Evolutionary conservation across 2,113 vertebrate genomes (phyloP), one percentile per base, ranked within the genome.

Genomic region (Struthio camelus): DNA sequence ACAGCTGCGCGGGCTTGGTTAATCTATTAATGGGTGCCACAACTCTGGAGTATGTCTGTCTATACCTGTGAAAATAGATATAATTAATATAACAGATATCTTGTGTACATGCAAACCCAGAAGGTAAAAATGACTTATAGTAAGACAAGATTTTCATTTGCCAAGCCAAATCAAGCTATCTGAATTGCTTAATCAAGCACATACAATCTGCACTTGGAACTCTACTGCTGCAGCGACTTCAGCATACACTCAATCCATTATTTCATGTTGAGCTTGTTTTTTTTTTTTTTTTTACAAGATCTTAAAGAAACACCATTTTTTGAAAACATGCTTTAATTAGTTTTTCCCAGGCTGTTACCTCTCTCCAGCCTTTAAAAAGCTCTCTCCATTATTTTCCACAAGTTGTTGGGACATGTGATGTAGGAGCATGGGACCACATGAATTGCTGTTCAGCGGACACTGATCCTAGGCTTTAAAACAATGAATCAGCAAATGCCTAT

Each of bases 31-130:
- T 66, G 97, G 96, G 96, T 96, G 96, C 96, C 97, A 96, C 94
- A 93, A 76, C 96, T 87, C 96, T 17, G 72, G 97, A 96, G 27
- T 96, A 96, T 36, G 80, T 95, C 98, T 98, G 96, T 95, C 97
- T 98, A 69, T 98, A 98, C 98, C 98, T 98, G 97, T 89, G 96
- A 97, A 98, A 98, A 98, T 94, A 98, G 97, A 98, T 98, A 97
- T 97, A 98, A 98, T 98, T 98, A 98, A 96, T 96, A 97, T 92
- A 98, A 97, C 96, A 96, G 98, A 98, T 98, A 98, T 97, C 96
- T 98, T 98, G 97, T 9, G 53, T 82, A 84, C 91, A 97, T 97
- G 97, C 96, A 97, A 98, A 98, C 97, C 64, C 70, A 77, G 96
- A 94, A 93, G 85, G 95, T 97, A 96, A 96, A 97, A 97, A 96